Conservation (phyloP, 2,113 vertebrate species). For the Zootoca vivipara region DNA sequence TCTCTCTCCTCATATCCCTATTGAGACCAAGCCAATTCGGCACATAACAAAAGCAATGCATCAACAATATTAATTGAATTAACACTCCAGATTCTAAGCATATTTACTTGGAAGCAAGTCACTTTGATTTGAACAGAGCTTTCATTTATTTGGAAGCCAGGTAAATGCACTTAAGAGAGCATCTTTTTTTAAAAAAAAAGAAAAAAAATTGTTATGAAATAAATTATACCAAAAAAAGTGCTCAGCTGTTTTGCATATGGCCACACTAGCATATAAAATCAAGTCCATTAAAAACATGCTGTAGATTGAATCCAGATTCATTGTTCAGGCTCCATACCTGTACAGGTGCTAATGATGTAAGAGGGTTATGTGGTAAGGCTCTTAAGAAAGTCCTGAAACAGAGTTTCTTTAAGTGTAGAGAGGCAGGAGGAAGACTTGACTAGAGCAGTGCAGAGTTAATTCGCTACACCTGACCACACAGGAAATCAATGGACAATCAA, state of each 20-base stretch:
- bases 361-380: neutral
- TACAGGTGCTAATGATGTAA: neutral
- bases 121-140: neutral
- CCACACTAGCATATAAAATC: neutral
- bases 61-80: slow-evolving; percentile 16
- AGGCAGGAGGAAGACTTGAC: neutral
- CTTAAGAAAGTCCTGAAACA: neutral
- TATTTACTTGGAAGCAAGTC: neutral
- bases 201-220: neutral
- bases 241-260: neutral
- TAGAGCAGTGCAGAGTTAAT: neutral
- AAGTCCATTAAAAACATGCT: neutral
- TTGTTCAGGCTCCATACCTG: neutral
- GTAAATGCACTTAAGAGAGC: neutral
- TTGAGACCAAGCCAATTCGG: neutral
- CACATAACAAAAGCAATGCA: neutral
- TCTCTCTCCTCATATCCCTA: neutral
- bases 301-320: neutral
- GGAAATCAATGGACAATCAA: too few relatives aligned
- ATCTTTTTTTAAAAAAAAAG: too few relatives aligned
- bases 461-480: neutral
- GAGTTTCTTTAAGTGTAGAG: neutral
- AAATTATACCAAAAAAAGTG: neutral
- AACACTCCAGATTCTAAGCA: neutral
- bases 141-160: neutral